These are phyloP conservation scores for Odontamblyopus lacepedii DNA, from an alignment of 2,797 vertebrate species.

Conservation along the genomic window DNA sequence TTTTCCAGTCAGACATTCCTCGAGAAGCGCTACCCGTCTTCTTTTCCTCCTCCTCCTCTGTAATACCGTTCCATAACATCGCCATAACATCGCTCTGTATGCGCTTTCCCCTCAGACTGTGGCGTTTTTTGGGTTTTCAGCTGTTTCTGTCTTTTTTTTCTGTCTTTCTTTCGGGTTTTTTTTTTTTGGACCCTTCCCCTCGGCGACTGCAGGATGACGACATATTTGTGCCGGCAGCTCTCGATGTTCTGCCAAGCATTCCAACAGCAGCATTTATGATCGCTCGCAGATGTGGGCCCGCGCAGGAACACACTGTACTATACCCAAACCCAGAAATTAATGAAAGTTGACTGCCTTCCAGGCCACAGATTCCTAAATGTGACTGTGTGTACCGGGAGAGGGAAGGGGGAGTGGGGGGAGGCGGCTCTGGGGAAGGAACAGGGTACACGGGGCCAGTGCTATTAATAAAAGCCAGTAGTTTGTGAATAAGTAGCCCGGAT, in stretches of 20 bases:
- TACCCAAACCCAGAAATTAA: slow-evolving; percentile 99
- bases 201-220: slow-evolving; percentile 85
- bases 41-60: neutral
- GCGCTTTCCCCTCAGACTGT: slow-evolving; percentile 38
- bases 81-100: slow-evolving; percentile 35
- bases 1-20: neutral
- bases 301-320: slow-evolving; percentile 98
- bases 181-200: slow-evolving; percentile 75
- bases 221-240: slow-evolving; percentile 98
- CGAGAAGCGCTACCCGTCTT: neutral
- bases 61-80: neutral
- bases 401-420: slow-evolving; percentile 5
- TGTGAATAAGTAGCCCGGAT: slow-evolving; percentile 59
- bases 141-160: slow-evolving; percentile 28
- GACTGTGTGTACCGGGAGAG: slow-evolving; percentile 28
- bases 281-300: slow-evolving; percentile 98
- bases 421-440: slow-evolving; percentile 32
- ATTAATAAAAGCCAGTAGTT: slow-evolving; percentile 73
- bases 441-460: slow-evolving; percentile 33
- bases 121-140: slow-evolving; percentile 55
- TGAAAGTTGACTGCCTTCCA: slow-evolving; percentile 97
- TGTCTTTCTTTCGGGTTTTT: slow-evolving; percentile 25
- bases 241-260: slow-evolving; percentile 99
- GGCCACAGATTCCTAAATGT: slow-evolving; percentile 86
- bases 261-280: slow-evolving; percentile 99